Base-by-base conservation (phyloP, 2,888 invertebrate genomes). In the Bimastos eiseni region DNA sequence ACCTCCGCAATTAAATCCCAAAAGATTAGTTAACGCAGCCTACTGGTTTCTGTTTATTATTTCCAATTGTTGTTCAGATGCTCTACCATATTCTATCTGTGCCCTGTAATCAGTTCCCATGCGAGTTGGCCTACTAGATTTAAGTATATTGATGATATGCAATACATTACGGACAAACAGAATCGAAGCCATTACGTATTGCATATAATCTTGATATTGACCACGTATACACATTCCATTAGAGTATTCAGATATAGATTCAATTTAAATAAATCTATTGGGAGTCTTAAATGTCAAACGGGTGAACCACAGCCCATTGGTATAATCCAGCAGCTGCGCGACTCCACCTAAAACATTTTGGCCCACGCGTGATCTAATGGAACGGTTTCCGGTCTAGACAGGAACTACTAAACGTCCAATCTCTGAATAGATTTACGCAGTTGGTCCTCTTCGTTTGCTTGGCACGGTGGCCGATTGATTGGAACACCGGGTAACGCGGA, bases 261-360 rank as follows among this genome's bases (percentile, higher is more conserved):
- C 70, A 70, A 70, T 70, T 70, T n/a, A n/a, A 70, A 70, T 70
- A 70, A 70, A n/a, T 70, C 70, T n/a, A n/a, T 70, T n/a, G 70
- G 30, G 8, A 70, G 70, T 70, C 70, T 70, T 70, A 70, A n/a
- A 70, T n/a, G 30, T n/a, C 70, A 70, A n/a, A n/a, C 70, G 13
- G 8, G 11, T 70, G n/a, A 70, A 70, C 70, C 30, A 70, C n/a
- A n/a, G 8, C 30, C 8, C n/a, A 70, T n/a, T n/a, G 70, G 11
- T n/a, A 30, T 70, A n/a, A n/a, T 70, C 70, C 70, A 70, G 30
- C 70, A 70, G 30, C 70, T 8, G 70, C 70, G 8, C n/a, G n/a
- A 70, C 70, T n/a, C 70, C 70, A n/a, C 11, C 30, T 70, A 70
- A n/a, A 70, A n/a, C 4, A n/a, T 8, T n/a, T 17, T 30, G n/a